Percentiles rank a stretch among this genome's conserved stretches.
phyloP scores from a whole-genome alignment of 92 coral and sea anemone genomes.

The Siderastrea radians region DNA sequence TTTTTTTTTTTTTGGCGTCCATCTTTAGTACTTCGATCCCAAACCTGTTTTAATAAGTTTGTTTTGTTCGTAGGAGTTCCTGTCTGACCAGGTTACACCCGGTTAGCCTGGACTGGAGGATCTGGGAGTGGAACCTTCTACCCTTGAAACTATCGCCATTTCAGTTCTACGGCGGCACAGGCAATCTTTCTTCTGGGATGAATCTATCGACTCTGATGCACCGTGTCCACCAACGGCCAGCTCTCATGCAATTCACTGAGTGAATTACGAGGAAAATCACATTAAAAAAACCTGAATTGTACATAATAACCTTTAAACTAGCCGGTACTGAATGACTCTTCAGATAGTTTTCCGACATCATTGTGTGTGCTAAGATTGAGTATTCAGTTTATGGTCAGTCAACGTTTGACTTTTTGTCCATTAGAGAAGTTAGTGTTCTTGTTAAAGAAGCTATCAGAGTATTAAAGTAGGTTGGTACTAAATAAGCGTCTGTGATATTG shows the following conservation, averaged over 20 bases:
- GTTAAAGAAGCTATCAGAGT: not conserved
- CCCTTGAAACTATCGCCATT: conserved; percentile 92
- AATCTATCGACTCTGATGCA: conserved; percentile 93
- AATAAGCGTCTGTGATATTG: too few species aligned
- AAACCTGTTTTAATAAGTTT: conserved; percentile 9
- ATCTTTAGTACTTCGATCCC: too few species aligned
- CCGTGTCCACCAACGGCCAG: conserved; percentile 84
- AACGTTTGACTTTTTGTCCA: not conserved
- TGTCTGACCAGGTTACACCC: conserved; percentile 78
- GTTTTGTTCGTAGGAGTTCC: conserved; percentile 77
- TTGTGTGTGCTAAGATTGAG: not conserved
- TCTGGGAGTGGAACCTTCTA: conserved; percentile 87
- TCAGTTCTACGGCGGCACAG: conserved; percentile 97
- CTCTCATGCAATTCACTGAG: conserved; percentile 62
- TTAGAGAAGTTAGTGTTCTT: not conserved
- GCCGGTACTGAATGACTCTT: not conserved
- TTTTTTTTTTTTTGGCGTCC: too few species aligned
- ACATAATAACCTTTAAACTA: conserved; percentile 5
- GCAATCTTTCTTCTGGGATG: conserved; percentile 88
- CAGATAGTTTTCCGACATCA: not conserved
- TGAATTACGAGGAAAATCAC: not conserved
- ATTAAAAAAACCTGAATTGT: not conserved
- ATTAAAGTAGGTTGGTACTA: too few species aligned
- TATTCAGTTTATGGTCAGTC: not conserved
- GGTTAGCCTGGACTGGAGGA: conserved; percentile 95